Conservation (phyloP, 1,140 invertebrate genomes). For the Conus betulinus region DNA sequence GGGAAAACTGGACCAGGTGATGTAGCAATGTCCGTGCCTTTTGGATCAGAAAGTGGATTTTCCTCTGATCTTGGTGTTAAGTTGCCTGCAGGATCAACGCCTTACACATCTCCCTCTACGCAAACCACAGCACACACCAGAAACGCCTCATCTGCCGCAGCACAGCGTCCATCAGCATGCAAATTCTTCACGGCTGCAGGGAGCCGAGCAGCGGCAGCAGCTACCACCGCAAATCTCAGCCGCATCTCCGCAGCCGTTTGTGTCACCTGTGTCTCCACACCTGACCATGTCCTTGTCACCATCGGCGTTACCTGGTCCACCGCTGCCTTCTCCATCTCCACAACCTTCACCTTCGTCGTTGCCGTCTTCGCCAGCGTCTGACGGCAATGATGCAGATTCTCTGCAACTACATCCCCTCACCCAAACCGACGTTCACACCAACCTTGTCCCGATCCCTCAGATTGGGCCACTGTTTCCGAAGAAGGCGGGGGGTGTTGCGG, state of each 20-base stretch:
- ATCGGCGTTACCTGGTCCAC: not conserved
- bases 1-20: not conserved
- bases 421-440: not conserved
- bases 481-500: not conserved
- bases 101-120: not conserved
- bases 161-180: not conserved
- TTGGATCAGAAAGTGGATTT: not conserved
- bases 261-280: not conserved
- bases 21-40: not conserved
- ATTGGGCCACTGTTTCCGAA: slow-evolving; percentile 60
- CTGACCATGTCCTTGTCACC: not conserved
- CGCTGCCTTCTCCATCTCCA: not conserved
- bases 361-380: not conserved
- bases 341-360: not conserved
- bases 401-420: not conserved
- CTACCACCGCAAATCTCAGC: not conserved
- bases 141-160: not conserved
- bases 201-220: not conserved
- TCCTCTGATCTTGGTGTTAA: not conserved
- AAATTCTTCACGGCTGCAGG: not conserved
- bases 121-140: not conserved
- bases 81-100: not conserved
- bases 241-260: not conserved
- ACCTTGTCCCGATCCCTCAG: slow-evolving; percentile 46
- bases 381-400: no score